Percentiles rank a stretch among this genome's conserved stretches.
These are phyloP conservation scores for Eilema caniola DNA, from an alignment of 2,888 invertebrate genomes.

Conservation along the genomic window DNA sequence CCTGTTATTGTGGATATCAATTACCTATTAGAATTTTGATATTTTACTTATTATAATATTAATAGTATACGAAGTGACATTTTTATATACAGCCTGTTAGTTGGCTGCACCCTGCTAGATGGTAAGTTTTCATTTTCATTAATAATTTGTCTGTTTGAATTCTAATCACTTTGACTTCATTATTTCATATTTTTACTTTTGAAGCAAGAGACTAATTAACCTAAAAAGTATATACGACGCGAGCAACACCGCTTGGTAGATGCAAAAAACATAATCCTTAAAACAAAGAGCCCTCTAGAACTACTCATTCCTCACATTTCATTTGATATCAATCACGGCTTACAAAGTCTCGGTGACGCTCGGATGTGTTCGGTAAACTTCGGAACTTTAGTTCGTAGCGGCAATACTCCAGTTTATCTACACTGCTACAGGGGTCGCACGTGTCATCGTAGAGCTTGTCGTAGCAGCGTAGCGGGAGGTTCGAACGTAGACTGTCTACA, in stretches of 20 bases:
- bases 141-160: no score
- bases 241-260: constrained; percentile 42
- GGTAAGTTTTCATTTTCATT: no score
- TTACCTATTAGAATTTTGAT: no score
- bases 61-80: no score
- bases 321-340: constrained; percentile 86
- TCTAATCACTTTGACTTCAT: no score
- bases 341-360: constrained; percentile 73
- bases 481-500: constrained; percentile 59
- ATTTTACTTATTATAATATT: no score
- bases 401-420: constrained; percentile 75
- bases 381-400: constrained; percentile 70
- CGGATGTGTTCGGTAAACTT: constrained; percentile 72
- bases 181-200: no score
- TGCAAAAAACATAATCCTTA: constrained; percentile 76
- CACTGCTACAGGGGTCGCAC: constrained; percentile 74
- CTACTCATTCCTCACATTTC: constrained; percentile 86
- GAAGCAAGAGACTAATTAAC: no score
- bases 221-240: constrained; percentile 49
- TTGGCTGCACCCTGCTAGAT: no score
- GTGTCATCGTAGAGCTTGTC: constrained; percentile 62
- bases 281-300: constrained; percentile 81
- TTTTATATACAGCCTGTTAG: no score
- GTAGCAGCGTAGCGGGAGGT: constrained; percentile 67
- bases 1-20: no score